These are phyloP conservation scores for Drosophila villosipedis DNA, from an alignment of 2,888 invertebrate species.

Conservation along the genomic window DNA sequence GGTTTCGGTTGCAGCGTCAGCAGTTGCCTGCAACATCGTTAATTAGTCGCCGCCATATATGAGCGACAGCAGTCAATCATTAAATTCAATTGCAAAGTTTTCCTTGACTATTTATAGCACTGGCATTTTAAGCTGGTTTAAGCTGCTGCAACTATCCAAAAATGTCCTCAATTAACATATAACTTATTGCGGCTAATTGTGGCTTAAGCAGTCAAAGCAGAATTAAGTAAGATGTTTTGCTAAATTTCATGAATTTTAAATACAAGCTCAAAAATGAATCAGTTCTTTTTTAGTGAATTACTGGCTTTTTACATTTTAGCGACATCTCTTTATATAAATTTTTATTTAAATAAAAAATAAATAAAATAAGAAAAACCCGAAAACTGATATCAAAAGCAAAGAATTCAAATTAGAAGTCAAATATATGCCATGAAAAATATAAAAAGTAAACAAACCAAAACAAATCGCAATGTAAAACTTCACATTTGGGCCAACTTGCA, in stretches of 20 bases:
- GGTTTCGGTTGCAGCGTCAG: conserved; percentile 21
- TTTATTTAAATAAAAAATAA: neutral
- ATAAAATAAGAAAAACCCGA: neutral
- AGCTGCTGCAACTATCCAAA: conserved; percentile 1
- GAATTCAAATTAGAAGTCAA: neutral
- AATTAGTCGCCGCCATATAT: conserved; percentile 53
- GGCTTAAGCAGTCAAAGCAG: neutral
- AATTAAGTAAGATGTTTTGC: too few relatives aligned
- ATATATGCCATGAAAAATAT: neutral
- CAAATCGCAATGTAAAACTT: conserved; percentile 19
- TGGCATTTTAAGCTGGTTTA: neutral
- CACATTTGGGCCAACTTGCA: conserved; percentile 51
- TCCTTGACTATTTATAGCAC: conserved; percentile 44
- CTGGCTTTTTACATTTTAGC: neutral
- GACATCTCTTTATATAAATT: neutral
- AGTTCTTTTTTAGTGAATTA: neutral
- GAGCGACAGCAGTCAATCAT: conserved; percentile 57
- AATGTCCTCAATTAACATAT: neutral
- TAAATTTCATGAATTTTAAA: neutral
- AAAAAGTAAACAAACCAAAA: conserved; percentile 4
- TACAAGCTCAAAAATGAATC: neutral
- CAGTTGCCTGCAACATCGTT: conserved; percentile 52
- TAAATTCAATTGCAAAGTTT: conserved; percentile 58
- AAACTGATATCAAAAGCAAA: conserved; percentile 1
- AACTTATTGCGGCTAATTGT: neutral